Evolutionary conservation across 2,888 invertebrate genomes (phyloP).

Genomic region (Abscondita cerata): DNA sequence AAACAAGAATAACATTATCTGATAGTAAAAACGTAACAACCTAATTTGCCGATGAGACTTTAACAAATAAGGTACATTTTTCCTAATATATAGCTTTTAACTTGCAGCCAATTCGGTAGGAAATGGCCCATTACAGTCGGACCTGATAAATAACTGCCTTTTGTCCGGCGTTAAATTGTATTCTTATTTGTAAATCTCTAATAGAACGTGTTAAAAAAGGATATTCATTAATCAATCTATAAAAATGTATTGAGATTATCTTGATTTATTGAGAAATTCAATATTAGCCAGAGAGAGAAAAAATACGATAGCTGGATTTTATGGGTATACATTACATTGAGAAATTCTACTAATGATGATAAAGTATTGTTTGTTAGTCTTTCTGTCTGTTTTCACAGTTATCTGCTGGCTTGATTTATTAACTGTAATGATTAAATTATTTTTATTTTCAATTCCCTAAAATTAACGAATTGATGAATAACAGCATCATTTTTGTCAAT

Average conservation of each 20-base stretch:
- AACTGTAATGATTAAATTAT: neutral
- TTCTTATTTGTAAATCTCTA: slow-evolving; percentile 32
- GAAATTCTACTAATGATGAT: slow-evolving; percentile 26
- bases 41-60: slow-evolving; percentile 34
- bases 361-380: slow-evolving; percentile 21
- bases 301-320: slow-evolving; percentile 11
- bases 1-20: slow-evolving; percentile 38
- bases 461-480: too few species aligned
- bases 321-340: slow-evolving; percentile 20
- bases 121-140: slow-evolving; percentile 36
- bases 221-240: slow-evolving; percentile 31
- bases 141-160: slow-evolving; percentile 31
- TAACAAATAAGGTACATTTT: slow-evolving; percentile 33
- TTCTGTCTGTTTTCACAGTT: slow-evolving; percentile 9
- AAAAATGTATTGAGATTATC: slow-evolving; percentile 14
- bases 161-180: slow-evolving; percentile 25
- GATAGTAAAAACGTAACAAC: slow-evolving; percentile 35
- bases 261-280: slow-evolving; percentile 28
- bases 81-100: slow-evolving; percentile 29
- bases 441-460: neutral
- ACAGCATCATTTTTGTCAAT: too few species aligned
- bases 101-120: slow-evolving; percentile 28
- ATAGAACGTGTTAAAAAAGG: slow-evolving; percentile 11
- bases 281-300: slow-evolving; percentile 12
- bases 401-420: slow-evolving; percentile 4